phyloP scores from a whole-genome alignment of 2,113 vertebrate genomes.

The Pampusana beccarii region DNA sequence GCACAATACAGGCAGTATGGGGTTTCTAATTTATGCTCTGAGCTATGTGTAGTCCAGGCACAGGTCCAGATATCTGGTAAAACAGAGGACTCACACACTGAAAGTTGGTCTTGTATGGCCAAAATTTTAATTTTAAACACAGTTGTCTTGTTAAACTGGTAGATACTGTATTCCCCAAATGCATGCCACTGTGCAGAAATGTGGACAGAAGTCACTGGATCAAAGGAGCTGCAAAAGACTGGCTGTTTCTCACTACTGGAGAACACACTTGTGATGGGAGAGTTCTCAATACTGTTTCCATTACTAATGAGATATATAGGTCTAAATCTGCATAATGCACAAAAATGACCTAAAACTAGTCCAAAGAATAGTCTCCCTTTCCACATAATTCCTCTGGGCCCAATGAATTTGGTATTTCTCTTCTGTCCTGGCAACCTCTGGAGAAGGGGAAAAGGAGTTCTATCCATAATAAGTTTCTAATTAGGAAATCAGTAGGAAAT shows the following conservation, averaged over 20 bases:
- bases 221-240: neutral
- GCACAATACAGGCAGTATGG: neutral
- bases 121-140: neutral
- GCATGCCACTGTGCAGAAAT: neutral
- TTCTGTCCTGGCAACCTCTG: neutral
- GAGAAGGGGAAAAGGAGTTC: neutral
- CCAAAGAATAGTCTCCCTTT: neutral
- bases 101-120: neutral
- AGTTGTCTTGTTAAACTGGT: neutral
- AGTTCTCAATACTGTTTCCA: neutral
- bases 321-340: neutral
- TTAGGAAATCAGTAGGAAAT: neutral
- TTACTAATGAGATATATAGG: neutral
- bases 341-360: neutral
- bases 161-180: neutral
- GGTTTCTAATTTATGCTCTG: neutral
- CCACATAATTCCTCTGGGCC: neutral
- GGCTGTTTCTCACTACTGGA: neutral
- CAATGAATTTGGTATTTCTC: neutral
- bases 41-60: neutral
- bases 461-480: neutral
- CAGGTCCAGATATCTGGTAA: neutral
- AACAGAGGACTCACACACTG: neutral
- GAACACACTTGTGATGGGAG: neutral
- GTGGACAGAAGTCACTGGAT: neutral